A percentile compares a stretch with the other conserved stretches of the same genome.
Evolutionary conservation across 2,113 vertebrate species (phyloP).

Genomic region (Eptesicus fuscus): DNA sequence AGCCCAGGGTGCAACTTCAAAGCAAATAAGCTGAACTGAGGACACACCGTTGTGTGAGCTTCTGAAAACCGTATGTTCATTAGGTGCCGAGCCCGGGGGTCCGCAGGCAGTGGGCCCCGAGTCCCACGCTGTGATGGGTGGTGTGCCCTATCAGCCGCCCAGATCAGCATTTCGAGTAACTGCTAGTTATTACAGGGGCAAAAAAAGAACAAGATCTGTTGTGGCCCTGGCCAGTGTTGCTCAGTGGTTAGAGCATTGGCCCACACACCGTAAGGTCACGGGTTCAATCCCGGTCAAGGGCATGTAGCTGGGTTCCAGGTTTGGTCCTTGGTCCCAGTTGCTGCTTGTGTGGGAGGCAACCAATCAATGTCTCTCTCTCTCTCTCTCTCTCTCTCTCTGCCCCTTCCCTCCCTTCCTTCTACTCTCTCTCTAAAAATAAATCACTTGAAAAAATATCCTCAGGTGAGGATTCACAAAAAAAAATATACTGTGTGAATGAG

Average conservation of each 20-base stretch:
- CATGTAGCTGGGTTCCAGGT: too few relatives aligned
- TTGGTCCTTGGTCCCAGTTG: too few relatives aligned
- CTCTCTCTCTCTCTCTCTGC: too few relatives aligned
- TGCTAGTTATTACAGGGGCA: not conserved
- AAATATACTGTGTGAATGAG: not conserved
- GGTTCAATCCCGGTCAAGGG: too few relatives aligned
- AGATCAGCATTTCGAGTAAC: not conserved
- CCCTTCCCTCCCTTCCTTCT: too few relatives aligned
- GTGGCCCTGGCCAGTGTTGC: too few relatives aligned
- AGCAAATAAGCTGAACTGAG: not conserved
- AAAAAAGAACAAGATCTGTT: not conserved
- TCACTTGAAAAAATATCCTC: too few relatives aligned
- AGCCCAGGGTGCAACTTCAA: slow-evolving; percentile 12
- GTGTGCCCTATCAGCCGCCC: not conserved
- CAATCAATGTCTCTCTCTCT: too few relatives aligned
- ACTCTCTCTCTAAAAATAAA: too few relatives aligned
- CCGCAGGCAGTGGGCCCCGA: not conserved
- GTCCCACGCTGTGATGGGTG: not conserved
- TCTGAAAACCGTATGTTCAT: slow-evolving; percentile 18
- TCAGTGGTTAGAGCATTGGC: too few relatives aligned
- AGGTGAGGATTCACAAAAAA: not conserved
- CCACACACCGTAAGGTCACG: too few relatives aligned
- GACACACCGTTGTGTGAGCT: not conserved
- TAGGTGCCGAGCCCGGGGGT: not conserved
- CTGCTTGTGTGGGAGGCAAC: too few relatives aligned